Percentiles rank a stretch among this genome's conserved stretches.
Evolutionary conservation across 2,113 vertebrate genomes (phyloP).

Genomic region (Gallinago undulata): DNA sequence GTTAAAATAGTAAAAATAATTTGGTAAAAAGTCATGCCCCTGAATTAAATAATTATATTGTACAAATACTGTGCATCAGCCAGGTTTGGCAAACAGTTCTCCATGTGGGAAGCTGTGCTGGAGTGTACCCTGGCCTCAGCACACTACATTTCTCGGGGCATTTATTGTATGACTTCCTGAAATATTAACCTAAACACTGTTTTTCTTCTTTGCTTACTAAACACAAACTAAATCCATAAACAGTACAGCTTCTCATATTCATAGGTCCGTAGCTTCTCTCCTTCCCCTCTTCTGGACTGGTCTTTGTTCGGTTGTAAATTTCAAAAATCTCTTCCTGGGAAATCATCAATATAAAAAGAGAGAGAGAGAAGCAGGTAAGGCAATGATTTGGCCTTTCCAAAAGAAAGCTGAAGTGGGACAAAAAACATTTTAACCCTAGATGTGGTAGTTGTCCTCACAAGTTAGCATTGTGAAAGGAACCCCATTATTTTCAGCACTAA

Average conservation of each 20-base stretch:
- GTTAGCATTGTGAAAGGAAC: not conserved
- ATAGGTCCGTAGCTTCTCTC: not conserved
- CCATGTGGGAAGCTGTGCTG: not conserved
- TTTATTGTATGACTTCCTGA: not conserved
- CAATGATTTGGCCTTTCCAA: not conserved
- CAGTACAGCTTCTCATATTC: not conserved
- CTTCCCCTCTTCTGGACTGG: not conserved
- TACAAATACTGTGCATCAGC: not conserved
- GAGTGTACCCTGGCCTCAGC: constrained; percentile 2
- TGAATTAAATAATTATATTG: not conserved
- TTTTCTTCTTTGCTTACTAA: not conserved
- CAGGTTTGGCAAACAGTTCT: constrained; percentile 15
- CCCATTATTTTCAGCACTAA: not conserved
- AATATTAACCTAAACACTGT: not conserved
- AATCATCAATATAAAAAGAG: not conserved
- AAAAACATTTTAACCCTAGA: not conserved
- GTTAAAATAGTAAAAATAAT: not conserved
- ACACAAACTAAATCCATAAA: not conserved
- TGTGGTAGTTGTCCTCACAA: not conserved
- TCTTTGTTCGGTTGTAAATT: not conserved
- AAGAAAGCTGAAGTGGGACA: not conserved
- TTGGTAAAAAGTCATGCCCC: not conserved
- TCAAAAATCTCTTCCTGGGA: not conserved
- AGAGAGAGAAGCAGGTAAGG: not conserved
- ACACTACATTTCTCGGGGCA: not conserved